These are phyloP conservation scores for Zaprionus davidi DNA, from an alignment of 1,140 invertebrate genomes.

Conservation along the genomic window DNA sequence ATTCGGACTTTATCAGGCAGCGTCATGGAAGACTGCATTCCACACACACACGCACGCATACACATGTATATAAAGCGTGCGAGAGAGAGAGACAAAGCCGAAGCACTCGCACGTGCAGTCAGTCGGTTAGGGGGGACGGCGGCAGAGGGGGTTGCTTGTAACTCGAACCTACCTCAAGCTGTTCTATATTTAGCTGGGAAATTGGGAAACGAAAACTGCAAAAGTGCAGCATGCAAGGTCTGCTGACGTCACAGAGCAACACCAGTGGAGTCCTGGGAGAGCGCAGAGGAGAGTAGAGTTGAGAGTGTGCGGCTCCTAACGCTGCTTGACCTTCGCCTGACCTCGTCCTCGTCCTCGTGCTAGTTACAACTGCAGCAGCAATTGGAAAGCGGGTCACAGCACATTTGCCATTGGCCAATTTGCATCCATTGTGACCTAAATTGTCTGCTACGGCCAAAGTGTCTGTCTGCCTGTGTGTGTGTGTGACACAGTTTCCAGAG, in stretches of 20 bases:
- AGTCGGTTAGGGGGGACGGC: slow-evolving; percentile 55
- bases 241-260: not conserved
- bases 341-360: slow-evolving; percentile 17
- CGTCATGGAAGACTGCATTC: slow-evolving; percentile 65
- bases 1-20: slow-evolving; percentile 57
- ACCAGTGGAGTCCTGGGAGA: not conserved
- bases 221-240: slow-evolving; percentile 1
- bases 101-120: slow-evolving; percentile 16
- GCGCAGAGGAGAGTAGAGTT: slow-evolving; percentile 3
- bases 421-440: slow-evolving; percentile 50
- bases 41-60: slow-evolving; percentile 27
- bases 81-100: slow-evolving; percentile 1
- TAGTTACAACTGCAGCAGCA: not conserved
- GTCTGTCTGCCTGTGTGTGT: not conserved
- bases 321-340: slow-evolving; percentile 7
- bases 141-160: slow-evolving; percentile 40
- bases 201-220: slow-evolving; percentile 19
- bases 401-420: slow-evolving; percentile 32
- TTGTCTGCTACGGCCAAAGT: slow-evolving; percentile 5
- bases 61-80: not conserved
- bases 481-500: not conserved
- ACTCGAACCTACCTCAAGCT: slow-evolving; percentile 75
- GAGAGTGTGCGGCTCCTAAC: not conserved
- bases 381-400: slow-evolving; percentile 37
- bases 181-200: slow-evolving; percentile 73